Evolutionary conservation across 1,140 invertebrate species (phyloP).

Genomic region (Drosophila athabasca): DNA sequence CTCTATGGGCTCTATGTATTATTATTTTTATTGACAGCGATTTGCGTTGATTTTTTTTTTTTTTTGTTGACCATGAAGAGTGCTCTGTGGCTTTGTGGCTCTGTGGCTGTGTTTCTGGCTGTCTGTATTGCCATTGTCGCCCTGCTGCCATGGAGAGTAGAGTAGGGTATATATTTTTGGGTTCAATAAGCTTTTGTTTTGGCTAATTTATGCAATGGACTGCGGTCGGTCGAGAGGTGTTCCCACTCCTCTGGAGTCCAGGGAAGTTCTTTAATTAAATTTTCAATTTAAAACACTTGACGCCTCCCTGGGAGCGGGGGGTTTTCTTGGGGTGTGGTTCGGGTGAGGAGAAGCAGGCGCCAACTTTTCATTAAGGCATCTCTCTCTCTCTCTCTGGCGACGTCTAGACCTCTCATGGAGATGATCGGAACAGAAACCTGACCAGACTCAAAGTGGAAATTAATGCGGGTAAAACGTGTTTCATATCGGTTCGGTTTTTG

Average conservation of each 20-base stretch:
- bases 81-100: slow-evolving; percentile 8
- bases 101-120: background rate
- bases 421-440: slow-evolving; percentile 33
- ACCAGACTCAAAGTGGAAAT: slow-evolving; percentile 69
- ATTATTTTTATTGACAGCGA: slow-evolving; percentile 70
- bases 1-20: slow-evolving; percentile 15
- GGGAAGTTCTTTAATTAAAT: slow-evolving; percentile 75
- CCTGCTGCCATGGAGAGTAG: background rate
- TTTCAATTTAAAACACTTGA: slow-evolving; percentile 71
- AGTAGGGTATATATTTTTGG: slow-evolving; percentile 25
- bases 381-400: slow-evolving; percentile 8
- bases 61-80: slow-evolving; percentile 63
- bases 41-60: slow-evolving; percentile 60
- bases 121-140: background rate
- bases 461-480: slow-evolving; percentile 68
- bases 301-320: slow-evolving; percentile 11
- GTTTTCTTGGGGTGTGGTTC: too few species aligned
- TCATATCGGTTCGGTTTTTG: slow-evolving; percentile 31
- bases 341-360: slow-evolving; percentile 45
- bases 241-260: slow-evolving; percentile 2
- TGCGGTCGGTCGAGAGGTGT: too few species aligned
- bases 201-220: slow-evolving; percentile 62
- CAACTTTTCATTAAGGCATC: slow-evolving; percentile 68
- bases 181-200: slow-evolving; percentile 71
- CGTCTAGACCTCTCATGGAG: slow-evolving; percentile 46